These are phyloP conservation scores for Cassiopea xamachana DNA, from an alignment of 30 jellyfish, hydroid and myxozoan genomes.

Conservation along the genomic window DNA sequence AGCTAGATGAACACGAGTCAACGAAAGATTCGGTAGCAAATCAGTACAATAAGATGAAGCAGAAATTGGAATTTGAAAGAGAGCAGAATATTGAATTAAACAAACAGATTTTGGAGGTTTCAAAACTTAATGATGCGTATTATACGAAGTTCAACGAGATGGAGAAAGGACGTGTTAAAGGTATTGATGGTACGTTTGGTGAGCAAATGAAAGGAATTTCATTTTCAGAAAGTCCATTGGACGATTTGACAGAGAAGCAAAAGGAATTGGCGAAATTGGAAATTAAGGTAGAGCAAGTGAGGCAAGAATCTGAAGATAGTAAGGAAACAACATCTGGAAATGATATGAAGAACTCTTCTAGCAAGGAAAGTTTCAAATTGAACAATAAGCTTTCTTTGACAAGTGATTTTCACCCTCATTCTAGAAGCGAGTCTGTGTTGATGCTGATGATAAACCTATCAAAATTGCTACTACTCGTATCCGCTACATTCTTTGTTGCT, in stretches of 20 bases:
- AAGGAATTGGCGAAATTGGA: background rate
- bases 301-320: conserved; percentile 4
- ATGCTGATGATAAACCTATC: background rate
- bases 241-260: background rate
- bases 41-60: conserved; percentile 21
- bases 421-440: conserved; percentile 7
- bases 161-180: conserved; percentile 36
- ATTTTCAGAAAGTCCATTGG: background rate
- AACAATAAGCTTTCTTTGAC: background rate
- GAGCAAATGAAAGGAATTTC: background rate
- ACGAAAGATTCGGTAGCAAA: conserved; percentile 35
- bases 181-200: conserved; percentile 13
- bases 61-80: conserved; percentile 61
- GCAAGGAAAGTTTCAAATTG: conserved; percentile 11
- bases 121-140: conserved; percentile 45
- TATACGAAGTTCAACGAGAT: conserved; percentile 48
- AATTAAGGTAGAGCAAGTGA: background rate
- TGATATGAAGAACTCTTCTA: conserved; percentile 2
- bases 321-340: conserved; percentile 3
- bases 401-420: background rate
- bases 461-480: background rate
- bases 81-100: conserved; percentile 70
- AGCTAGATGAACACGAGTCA: conserved; percentile 30
- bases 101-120: conserved; percentile 58
- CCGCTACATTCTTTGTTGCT: background rate